Base-by-base conservation (phyloP, 2,797 vertebrate species). In the Delichon dasypus region DNA sequence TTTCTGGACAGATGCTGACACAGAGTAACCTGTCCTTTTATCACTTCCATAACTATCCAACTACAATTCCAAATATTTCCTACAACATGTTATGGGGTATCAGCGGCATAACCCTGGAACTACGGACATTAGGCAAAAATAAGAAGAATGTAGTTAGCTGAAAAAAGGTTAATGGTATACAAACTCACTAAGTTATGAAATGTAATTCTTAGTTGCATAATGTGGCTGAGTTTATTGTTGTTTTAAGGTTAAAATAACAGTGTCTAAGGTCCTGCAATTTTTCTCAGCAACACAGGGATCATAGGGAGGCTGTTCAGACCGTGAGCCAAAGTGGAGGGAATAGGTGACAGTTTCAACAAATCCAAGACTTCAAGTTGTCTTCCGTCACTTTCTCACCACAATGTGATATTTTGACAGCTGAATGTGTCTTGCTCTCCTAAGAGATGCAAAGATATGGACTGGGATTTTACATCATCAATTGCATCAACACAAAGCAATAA, bases 231-330 rank as follows among this genome's bases (percentile, higher is more conserved):
- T 30, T 86, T 36, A 86, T 27, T 68, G 67, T 76, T 90, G 12
- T 73, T 94, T 91, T 75, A 85, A 75, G 90, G 76, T 90, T 89
- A 93, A 75, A 95, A 89, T 66, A 95, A 80, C 42, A 79, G 19
- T 25, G 42, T 67, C 54, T 88, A 84, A 93, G 73, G 71, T 93
- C 79, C 73, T 89, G 38, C 34, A 15, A 58, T 76, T 77, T 94
- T 84, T 88, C 85, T 64, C 66, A 61, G 38, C 42, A 74, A 48
- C 32, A 50, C 75, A 64, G 55, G 71, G 62, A 85, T n/a, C 26
- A 40, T 0, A 44, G 42, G 17, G 27, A 89, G 30, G 38, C 38
- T 61, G 44, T 68, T 77, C 0, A 4, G 78, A 50, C 38, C n/a
- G 21, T 34, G 48, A 86, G 57, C 42, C 84, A 64, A 88, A 79